Evolutionary conservation across 2,113 vertebrate species (phyloP), one percentile per base, ranked within the genome.

Genomic region (Scartelaos histophorus): DNA sequence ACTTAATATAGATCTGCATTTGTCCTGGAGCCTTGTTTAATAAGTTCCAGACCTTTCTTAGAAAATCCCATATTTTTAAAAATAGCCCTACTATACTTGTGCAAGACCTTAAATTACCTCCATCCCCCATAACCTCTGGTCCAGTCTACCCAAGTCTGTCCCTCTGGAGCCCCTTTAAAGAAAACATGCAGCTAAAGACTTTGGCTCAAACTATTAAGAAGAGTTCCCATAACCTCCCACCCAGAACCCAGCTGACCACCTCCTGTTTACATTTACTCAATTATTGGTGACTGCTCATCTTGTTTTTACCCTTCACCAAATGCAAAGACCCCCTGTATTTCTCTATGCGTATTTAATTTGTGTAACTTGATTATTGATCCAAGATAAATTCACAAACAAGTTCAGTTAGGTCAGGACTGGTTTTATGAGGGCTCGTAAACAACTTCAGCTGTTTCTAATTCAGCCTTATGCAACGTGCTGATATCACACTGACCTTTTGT

Each of bases 401-500:
- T 67, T 74, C 73, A 71, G 12, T 57, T 25, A 3, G 76, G 81
- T 81, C 76, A 80, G 62, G 64, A 71, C 75, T 58, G 69, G 34
- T 58, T 81, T 83, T 45, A 70, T 22, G 64, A 13, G 13, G 12
- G 66, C 34, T 56, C 53, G 76, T 83, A 82, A 89, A 88, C 72
- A 88, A 21, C 67, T 29, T 34, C 24, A 58, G 65, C 60, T 82
- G 75, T 80, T 71, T 80, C 77, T 66, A 67, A 17, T 61, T 49
- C 34, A 38, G 49, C 35, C 79, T 86, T 86, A 80, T 75, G 71
- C 71, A 76, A 87, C 78, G 65, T 83, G 67, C 64, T 57, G 45
- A 75, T 78, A 58, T 70, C 68, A 84, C 73, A 80, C 64, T 81
- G 79, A 82, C 76, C 67, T 82, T 87, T 83, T 82, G 85, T 76